Evolutionary conservation across 2,113 vertebrate species (phyloP).

Genomic region (Phalacrocorax brasilianus): DNA sequence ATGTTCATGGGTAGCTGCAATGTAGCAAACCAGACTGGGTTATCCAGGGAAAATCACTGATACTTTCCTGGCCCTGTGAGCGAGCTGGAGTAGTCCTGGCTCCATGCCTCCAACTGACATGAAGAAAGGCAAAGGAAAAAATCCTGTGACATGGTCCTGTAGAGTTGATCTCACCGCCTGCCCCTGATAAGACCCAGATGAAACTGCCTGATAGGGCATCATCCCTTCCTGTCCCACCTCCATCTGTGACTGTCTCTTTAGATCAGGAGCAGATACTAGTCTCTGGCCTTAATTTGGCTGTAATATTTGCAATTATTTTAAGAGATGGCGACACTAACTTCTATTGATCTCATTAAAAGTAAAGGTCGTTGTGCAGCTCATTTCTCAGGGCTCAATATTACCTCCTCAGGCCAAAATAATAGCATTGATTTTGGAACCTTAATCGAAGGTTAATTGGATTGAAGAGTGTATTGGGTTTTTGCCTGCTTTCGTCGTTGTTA

Average conservation of each 20-base stretch:
- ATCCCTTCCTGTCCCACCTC: background rate
- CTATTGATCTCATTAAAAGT: slow-evolving; percentile 78
- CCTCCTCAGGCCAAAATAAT: slow-evolving; percentile 64
- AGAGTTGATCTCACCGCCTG: background rate
- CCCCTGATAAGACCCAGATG: background rate
- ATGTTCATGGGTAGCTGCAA: background rate
- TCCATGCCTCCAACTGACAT: background rate
- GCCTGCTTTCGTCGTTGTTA: slow-evolving; percentile 1
- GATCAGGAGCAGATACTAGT: slow-evolving; percentile 54
- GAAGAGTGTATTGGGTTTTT: slow-evolving; percentile 55
- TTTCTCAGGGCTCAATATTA: slow-evolving; percentile 64
- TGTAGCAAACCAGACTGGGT: background rate
- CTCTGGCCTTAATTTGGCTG: slow-evolving; percentile 52
- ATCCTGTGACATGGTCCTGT: background rate
- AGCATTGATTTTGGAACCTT: slow-evolving; percentile 76
- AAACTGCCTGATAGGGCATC: background rate
- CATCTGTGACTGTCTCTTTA: slow-evolving; percentile 58
- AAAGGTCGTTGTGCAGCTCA: slow-evolving; percentile 67
- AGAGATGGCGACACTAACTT: slow-evolving; percentile 74
- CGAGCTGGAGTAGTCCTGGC: background rate
- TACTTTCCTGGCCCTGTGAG: background rate
- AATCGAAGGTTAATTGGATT: slow-evolving; percentile 84
- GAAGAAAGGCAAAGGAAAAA: slow-evolving; percentile 1
- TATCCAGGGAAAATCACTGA: background rate
- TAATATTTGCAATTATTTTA: slow-evolving; percentile 80